Percentiles rank a stretch among this genome's conserved stretches.
These are phyloP conservation scores for Drepanosiphum platanoidis DNA, from an alignment of 2,888 invertebrate genomes.

Conservation along the genomic window DNA sequence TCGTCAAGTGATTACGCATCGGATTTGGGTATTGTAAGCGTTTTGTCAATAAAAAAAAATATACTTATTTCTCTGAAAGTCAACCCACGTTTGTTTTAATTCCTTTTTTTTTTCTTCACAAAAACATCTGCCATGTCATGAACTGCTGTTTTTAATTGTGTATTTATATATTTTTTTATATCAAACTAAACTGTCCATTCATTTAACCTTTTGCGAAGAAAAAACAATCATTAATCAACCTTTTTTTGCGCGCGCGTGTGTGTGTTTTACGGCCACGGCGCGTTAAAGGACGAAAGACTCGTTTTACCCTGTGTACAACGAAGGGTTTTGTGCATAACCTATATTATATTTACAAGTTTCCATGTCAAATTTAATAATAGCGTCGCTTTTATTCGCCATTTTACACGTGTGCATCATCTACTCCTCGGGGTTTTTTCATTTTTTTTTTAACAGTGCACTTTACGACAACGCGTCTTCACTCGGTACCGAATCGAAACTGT, in stretches of 20 bases:
- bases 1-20: too few relatives aligned
- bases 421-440: not conserved
- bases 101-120: not conserved
- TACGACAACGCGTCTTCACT: constrained; percentile 18
- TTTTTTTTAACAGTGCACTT: constrained; percentile 1
- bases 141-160: not conserved
- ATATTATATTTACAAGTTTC: constrained; percentile 51
- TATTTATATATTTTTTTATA: not conserved
- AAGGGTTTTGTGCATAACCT: constrained; percentile 26
- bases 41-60: too few relatives aligned
- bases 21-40: too few relatives aligned
- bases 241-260: too few relatives aligned
- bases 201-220: constrained; percentile 46
- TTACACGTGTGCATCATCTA: constrained; percentile 34
- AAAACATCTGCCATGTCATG: constrained; percentile 14
- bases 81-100: not conserved
- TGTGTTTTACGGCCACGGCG: constrained; percentile 19
- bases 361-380: constrained; percentile 60
- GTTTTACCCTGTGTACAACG: constrained; percentile 21
- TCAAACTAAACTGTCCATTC: constrained; percentile 38
- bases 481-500: constrained; percentile 16
- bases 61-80: not conserved
- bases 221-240: constrained; percentile 53
- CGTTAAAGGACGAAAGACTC: constrained; percentile 41
- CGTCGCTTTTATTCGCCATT: constrained; percentile 31